Evolutionary conservation across 1,140 invertebrate species (phyloP), one percentile per base, ranked within the genome.

Genomic region (Aplysia californica): DNA sequence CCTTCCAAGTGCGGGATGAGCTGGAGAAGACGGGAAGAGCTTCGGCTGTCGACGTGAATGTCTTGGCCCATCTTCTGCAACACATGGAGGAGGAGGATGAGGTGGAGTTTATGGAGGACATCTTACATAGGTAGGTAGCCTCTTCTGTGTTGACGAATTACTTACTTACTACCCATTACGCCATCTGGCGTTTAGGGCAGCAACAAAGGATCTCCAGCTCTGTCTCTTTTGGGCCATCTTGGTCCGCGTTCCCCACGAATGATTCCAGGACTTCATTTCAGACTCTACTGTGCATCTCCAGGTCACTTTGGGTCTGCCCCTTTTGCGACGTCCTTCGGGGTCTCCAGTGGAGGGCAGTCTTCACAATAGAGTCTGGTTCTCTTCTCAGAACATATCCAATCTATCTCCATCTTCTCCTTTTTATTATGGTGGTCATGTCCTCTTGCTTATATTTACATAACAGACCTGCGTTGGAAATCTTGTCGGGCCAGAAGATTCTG

Each of bases 1-100:
- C 82, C 35, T 44, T 80, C 38, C 79, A 86, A 65, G 36, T 85
- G 21, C 69, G 80, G 64, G 80, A 83, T 35, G 83, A 85, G 61
- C 85, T 82, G 74, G 79, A 84, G 26, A 83, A 81, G 56, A 75
- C 80, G 33, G 76, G 66, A 6, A 64, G 38, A 23, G 83, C 77
- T 41, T 84, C 79, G 74, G 83, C 80, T 29, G 76, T 88, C 36
- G 87, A 88, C 66, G 80, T 88, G 36, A 85, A 87, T 73, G 78
- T 87, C 59, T 64, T 85, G 35, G 82, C 80, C 6, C 83, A 85
- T 65, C 80, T 79, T 29, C 23, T 85, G 15, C 67, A 72, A 15
- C 65, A 81, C 50, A 73, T 80, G 59, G 72, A 75, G 18, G 55
- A 75, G 18, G 55, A 68, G 6, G 70, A 72, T 18, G 76, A 83